Base-by-base conservation (phyloP, 2,888 invertebrate species). In the Aleiodes leptofemur region DNA sequence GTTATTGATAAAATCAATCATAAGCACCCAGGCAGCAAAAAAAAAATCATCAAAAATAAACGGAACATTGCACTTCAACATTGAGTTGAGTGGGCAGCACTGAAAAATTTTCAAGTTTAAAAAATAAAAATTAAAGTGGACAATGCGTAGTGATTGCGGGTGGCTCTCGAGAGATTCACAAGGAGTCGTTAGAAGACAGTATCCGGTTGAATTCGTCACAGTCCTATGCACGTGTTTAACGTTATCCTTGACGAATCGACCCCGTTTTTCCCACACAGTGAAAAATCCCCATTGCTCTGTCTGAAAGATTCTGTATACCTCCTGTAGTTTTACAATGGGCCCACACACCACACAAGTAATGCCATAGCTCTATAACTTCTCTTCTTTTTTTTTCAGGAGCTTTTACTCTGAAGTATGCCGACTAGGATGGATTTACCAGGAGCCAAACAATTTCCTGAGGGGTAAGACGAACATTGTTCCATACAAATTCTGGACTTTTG, bases 131-230 rank as follows among this genome's bases (percentile, higher is more conserved):
- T 43, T 9, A 43, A 43, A 43, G 43, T 55, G 14, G 31, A 16
- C 31, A 43, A 48, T 51, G 23, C 38, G 57, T 69, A 53, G 3
- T 23, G 29, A 56, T 38, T 69, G 11, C 7, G 61, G 69, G 59
- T 69, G 56, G 76, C 23, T 69, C 68, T 55, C 16, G 70, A 70
- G 68, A 48, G 78, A 64, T 72, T 72, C 74, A 79, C 76, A 78
- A 79, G 66, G 57, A 75, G 72, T 69, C 72, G 72, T 76, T 55
- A 72, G 77, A 51, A 76, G 78, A 69, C 72, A 79, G 86, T 88
- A 88, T 89, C 89, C 89, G 88, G 88, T 86, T 86, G 85, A 86
- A 89, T 89, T 88, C 85, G 88, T 88, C 86, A 88, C 86, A 87
- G 86, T 78, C 73, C 81, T 82, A 82, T 84, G 85, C 86, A 86